Conservation (phyloP, 2,113 vertebrate species). For the Eulacestoma nigropectus region DNA sequence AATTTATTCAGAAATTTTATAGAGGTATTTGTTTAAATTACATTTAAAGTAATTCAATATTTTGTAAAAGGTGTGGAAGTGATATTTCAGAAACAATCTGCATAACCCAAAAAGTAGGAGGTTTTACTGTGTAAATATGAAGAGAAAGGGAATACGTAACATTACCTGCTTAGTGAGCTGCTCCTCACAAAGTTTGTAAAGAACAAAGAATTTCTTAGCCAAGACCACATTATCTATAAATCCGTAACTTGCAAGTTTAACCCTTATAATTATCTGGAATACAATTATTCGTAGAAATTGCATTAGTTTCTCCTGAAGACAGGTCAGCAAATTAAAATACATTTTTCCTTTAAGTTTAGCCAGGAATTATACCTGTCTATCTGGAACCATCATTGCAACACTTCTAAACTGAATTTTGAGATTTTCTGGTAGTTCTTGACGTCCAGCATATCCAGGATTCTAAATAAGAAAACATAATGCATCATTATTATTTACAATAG, state of each 20-base stretch:
- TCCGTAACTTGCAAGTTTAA: conserved; percentile 87
- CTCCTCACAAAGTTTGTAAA: conserved; percentile 89
- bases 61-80: not conserved
- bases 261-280: conserved; percentile 87
- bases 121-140: not conserved
- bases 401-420: conserved; percentile 85
- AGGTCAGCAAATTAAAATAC: not conserved
- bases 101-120: not conserved
- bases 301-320: not conserved
- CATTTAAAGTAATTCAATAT: not conserved
- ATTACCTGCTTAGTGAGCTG: conserved; percentile 88
- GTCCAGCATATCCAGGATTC: conserved; percentile 90
- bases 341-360: not conserved
- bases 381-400: conserved; percentile 91
- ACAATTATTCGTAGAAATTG: not conserved
- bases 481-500: not conserved
- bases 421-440: conserved; percentile 89
- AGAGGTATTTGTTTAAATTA: not conserved
- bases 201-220: conserved; percentile 86
- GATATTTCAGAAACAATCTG: not conserved
- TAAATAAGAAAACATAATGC: conserved; percentile 28
- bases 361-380: conserved; percentile 76
- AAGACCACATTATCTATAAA: conserved; percentile 84
- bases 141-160: not conserved
- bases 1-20: not conserved